phyloP scores from a whole-genome alignment of 2,113 vertebrate genomes.

The Barbus barbus region DNA sequence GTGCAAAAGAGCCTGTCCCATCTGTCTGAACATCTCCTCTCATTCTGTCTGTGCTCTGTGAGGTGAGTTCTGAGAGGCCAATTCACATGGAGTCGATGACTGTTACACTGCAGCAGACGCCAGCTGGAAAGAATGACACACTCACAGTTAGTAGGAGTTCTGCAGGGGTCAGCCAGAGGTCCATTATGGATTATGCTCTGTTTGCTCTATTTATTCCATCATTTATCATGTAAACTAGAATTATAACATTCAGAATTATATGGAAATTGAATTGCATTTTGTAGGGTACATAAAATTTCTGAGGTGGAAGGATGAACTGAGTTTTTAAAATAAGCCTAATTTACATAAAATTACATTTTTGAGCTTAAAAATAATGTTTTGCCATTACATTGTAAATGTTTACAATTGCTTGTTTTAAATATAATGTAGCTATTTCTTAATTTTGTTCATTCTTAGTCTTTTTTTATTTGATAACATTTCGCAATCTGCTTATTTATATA shows the following conservation, averaged over 20 bases:
- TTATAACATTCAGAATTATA: background rate
- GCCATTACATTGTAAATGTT: no score
- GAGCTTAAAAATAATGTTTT: no score
- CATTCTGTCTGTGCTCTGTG: slow-evolving; percentile 12
- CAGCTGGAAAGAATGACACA: slow-evolving; percentile 31
- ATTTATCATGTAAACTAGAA: background rate
- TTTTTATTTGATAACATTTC: no score
- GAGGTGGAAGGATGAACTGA: no score
- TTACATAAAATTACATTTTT: no score
- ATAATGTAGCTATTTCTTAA: no score
- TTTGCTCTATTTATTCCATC: background rate
- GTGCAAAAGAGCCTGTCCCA: background rate
- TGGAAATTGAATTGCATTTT: background rate
- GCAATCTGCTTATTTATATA: no score
- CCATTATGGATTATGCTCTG: background rate
- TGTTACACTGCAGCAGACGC: background rate
- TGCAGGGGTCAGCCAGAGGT: slow-evolving; percentile 10
- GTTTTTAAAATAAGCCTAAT: no score
- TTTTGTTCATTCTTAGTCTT: no score
- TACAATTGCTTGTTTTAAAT: no score
- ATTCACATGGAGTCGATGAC: slow-evolving; percentile 7
- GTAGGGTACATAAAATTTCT: no score
- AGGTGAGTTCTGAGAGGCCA: slow-evolving; percentile 10
- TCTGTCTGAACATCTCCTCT: slow-evolving; percentile 17
- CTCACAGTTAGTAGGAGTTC: background rate